A percentile compares a stretch with the other conserved stretches of the same genome.
These are phyloP conservation scores for Neria commutata DNA, from an alignment of 2,888 invertebrate genomes.

Conservation along the genomic window DNA sequence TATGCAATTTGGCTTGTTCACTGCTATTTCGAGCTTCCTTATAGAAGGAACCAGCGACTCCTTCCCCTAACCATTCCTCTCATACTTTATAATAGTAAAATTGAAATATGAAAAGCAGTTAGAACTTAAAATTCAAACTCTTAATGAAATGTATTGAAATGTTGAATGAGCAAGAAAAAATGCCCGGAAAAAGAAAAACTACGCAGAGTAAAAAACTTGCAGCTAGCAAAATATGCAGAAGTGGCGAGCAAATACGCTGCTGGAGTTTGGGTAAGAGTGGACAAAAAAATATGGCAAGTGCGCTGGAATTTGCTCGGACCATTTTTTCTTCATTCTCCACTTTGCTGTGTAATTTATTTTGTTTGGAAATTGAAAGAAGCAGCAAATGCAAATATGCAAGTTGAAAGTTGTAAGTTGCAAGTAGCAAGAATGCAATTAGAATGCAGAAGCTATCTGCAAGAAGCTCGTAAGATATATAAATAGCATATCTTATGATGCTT, in stretches of 20 bases:
- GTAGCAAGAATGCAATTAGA: too few relatives aligned
- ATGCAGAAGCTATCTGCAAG: too few relatives aligned
- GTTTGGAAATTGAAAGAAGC: too few relatives aligned
- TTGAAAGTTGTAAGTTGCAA: too few relatives aligned
- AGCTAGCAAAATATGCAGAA: neutral
- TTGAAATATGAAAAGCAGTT: constrained; percentile 20
- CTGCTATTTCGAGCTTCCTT: too few relatives aligned
- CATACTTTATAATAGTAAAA: constrained; percentile 5
- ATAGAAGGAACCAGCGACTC: neutral
- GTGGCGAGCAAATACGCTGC: neutral
- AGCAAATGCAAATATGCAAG: neutral
- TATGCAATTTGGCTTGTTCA: too few relatives aligned
- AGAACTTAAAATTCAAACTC: constrained; percentile 23
- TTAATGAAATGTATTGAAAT: constrained; percentile 13
- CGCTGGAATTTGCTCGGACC: too few relatives aligned
- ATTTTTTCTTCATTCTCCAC: neutral
- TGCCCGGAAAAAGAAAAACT: neutral
- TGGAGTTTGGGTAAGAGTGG: neutral
- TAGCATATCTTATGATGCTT: too few relatives aligned
- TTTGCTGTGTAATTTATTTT: neutral
- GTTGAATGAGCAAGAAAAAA: neutral
- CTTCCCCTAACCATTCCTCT: neutral
- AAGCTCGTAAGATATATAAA: too few relatives aligned
- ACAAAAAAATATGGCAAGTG: neutral
- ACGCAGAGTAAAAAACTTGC: neutral